A percentile compares a stretch with the other conserved stretches of the same genome.
These are phyloP conservation scores for Lepidurus arcticus DNA, from an alignment of 1,140 invertebrate genomes.

Conservation along the genomic window DNA sequence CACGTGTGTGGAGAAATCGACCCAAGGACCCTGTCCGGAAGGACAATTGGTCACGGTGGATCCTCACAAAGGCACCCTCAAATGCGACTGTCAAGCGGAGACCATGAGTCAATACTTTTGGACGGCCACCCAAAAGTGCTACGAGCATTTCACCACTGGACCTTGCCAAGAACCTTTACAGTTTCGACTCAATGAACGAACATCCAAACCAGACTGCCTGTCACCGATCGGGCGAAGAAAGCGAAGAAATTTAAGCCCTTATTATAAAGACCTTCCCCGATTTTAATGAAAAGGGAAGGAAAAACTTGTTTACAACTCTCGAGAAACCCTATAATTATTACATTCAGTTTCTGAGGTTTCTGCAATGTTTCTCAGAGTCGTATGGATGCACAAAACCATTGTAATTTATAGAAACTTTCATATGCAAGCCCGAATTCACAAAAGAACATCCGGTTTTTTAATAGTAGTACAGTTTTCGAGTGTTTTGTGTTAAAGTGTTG, in stretches of 20 bases:
- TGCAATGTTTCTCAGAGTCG: no score
- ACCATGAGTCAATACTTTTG: constrained; percentile 31
- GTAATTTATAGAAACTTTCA: no score
- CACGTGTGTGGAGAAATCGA: constrained; percentile 40
- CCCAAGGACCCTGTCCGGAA: constrained; percentile 39
- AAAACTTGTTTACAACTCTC: no score
- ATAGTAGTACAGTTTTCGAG: no score
- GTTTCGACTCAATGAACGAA: constrained; percentile 24
- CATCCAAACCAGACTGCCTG: constrained; percentile 26
- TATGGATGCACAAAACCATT: no score
- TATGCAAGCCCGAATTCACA: no score
- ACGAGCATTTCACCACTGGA: constrained; percentile 26
- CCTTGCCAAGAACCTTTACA: constrained; percentile 23
- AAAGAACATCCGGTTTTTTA: no score
- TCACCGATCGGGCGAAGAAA: constrained; percentile 26
- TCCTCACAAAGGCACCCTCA: constrained; percentile 33
- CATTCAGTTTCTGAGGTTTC: no score
- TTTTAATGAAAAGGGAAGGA: no score
- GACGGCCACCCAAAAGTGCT: constrained; percentile 24
- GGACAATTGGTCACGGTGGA: constrained; percentile 39
- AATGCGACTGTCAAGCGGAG: constrained; percentile 37
- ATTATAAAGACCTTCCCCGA: no score
- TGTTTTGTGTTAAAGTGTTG: no score
- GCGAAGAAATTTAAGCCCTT: neutral
- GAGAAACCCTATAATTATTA: no score